These are phyloP conservation scores for Xerus rutilus DNA, from an alignment of 2,797 vertebrate genomes.

Conservation along the genomic window DNA sequence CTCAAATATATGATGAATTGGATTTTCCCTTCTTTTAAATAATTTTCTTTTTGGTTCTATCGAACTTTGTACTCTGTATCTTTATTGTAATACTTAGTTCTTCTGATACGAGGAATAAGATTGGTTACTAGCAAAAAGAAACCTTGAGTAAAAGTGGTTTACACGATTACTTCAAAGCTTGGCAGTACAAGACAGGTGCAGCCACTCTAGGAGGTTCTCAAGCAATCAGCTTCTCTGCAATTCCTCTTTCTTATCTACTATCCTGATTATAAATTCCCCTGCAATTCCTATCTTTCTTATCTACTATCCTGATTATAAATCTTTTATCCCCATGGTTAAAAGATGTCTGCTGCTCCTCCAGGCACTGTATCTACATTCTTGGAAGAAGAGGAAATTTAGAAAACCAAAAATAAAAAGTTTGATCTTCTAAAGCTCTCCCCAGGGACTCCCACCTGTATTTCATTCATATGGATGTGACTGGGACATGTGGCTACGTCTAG, in stretches of 20 bases:
- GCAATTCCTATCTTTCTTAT: not conserved
- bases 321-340: not conserved
- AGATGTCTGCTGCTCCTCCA: not conserved
- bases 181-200: not conserved
- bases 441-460: not conserved
- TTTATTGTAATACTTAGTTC: not conserved
- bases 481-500: not conserved
- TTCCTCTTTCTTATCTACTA: not conserved
- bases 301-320: not conserved
- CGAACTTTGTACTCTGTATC: not conserved
- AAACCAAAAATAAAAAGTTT: not conserved
- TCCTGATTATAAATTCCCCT: no score
- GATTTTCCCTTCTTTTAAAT: constrained; percentile 7
- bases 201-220: not conserved
- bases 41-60: constrained; percentile 9
- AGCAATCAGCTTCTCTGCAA: not conserved
- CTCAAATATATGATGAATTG: not conserved
- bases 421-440: not conserved
- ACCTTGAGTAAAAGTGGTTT: not conserved
- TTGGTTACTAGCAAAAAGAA: not conserved
- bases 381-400: constrained; percentile 1
- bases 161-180: not conserved
- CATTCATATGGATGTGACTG: not conserved
- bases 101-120: not conserved
- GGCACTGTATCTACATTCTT: not conserved